These are phyloP conservation scores for Phaethon lepturus DNA, from an alignment of 2,113 vertebrate species.

Conservation along the genomic window DNA sequence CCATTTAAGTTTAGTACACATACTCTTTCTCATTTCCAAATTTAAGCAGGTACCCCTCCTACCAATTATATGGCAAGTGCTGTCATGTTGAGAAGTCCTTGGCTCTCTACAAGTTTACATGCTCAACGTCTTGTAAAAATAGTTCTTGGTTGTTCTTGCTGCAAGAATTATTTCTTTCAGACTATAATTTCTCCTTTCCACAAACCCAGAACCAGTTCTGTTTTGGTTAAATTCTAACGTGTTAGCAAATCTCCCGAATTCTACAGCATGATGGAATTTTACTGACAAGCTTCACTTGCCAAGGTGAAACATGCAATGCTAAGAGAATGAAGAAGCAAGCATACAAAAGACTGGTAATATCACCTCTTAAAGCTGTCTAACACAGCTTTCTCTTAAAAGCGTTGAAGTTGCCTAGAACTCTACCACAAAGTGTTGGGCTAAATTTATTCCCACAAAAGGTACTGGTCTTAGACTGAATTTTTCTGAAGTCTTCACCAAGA, in stretches of 20 bases:
- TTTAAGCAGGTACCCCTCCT: constrained; percentile 24
- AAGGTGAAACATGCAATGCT: neutral
- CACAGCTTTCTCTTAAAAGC: neutral
- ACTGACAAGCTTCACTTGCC: neutral
- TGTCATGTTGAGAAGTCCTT: neutral
- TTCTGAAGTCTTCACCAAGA: neutral
- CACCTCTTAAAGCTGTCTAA: neutral
- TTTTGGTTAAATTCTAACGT: neutral
- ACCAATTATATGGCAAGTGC: neutral
- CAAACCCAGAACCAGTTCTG: neutral
- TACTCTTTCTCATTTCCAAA: neutral
- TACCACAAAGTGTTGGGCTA: neutral
- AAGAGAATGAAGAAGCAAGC: neutral
- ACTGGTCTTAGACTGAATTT: neutral
- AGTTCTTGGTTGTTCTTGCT: neutral
- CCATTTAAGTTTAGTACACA: neutral
- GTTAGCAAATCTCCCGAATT: neutral
- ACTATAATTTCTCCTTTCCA: neutral
- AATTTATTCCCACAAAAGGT: neutral
- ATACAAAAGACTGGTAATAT: neutral
- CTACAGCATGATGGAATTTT: neutral
- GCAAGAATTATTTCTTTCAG: neutral
- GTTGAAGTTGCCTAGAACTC: neutral
- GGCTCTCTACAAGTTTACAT: neutral
- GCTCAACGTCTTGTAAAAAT: neutral